phyloP scores from a whole-genome alignment of 1,140 invertebrate species.

The Stegodyphus dumicola region DNA sequence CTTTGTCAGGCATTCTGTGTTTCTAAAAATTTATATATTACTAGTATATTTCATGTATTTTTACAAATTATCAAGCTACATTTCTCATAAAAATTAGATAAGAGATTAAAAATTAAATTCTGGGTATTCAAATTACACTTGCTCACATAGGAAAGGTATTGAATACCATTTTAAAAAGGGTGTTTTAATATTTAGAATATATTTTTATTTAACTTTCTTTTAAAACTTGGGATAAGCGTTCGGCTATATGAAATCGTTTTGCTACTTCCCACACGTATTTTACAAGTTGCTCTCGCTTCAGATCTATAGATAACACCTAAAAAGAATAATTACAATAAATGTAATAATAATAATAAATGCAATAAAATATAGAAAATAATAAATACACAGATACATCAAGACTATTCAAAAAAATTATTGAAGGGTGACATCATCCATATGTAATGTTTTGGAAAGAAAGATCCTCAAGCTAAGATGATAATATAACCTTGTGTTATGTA shows the following conservation, averaged over 20 bases:
- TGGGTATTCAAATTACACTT: not conserved
- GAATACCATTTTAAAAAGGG: not conserved
- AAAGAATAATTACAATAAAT: conserved; percentile 7
- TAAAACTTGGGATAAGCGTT: conserved; percentile 60
- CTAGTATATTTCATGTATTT: too few species aligned
- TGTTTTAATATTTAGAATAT: not conserved
- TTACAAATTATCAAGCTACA: not conserved
- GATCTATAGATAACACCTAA: conserved; percentile 67
- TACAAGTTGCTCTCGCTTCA: conserved; percentile 68
- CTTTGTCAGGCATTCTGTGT: too few species aligned
- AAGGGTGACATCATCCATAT: too few species aligned
- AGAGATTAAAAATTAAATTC: not conserved
- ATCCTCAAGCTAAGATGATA: too few species aligned
- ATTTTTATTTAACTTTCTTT: not conserved
- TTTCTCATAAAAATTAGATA: not conserved
- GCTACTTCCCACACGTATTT: conserved; percentile 67
- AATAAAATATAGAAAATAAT: too few species aligned
- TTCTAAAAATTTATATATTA: too few species aligned
- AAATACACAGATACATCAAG: too few species aligned
- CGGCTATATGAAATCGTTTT: conserved; percentile 67
- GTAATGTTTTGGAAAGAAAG: too few species aligned
- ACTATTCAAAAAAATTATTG: too few species aligned
- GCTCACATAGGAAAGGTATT: not conserved
- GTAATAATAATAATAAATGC: too few species aligned
- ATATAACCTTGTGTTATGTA: too few species aligned